These are phyloP conservation scores for Ennomos erosarius DNA, from an alignment of 2,888 invertebrate genomes.

Conservation along the genomic window DNA sequence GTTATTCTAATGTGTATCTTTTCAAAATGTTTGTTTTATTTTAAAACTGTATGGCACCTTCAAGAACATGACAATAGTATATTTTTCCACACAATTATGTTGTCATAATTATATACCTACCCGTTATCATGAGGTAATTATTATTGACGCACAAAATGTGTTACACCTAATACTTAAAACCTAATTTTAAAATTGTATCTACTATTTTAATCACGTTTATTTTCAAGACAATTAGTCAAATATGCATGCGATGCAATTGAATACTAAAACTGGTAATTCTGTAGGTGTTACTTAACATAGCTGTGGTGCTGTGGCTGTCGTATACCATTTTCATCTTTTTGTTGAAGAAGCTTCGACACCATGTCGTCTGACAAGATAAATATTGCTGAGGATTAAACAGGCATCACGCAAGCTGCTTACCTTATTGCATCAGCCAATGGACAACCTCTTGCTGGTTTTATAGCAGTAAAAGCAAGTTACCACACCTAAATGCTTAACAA, in stretches of 20 bases:
- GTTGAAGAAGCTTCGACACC: conserved; percentile 44
- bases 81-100: too few relatives aligned
- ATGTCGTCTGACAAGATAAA: conserved; percentile 49
- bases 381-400: conserved; percentile 58
- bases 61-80: too few relatives aligned
- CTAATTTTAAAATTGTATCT: background rate
- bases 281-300: conserved; percentile 33
- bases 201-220: background rate
- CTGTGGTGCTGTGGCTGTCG: conserved; percentile 19
- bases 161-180: background rate
- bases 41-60: too few relatives aligned
- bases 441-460: conserved; percentile 63
- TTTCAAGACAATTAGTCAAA: conserved; percentile 14
- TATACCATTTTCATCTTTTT: conserved; percentile 53
- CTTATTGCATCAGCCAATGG: conserved; percentile 80
- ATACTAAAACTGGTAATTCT: conserved; percentile 42
- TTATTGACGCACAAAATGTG: too few relatives aligned
- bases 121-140: too few relatives aligned
- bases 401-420: conserved; percentile 64
- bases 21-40: too few relatives aligned
- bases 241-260: conserved; percentile 34
- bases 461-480: conserved; percentile 56
- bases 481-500: conserved; percentile 53
- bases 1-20: too few relatives aligned
- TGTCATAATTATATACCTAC: too few relatives aligned